Evolutionary conservation across 2,888 invertebrate species (phyloP).

Genomic region (Scotopteryx bipunctaria): DNA sequence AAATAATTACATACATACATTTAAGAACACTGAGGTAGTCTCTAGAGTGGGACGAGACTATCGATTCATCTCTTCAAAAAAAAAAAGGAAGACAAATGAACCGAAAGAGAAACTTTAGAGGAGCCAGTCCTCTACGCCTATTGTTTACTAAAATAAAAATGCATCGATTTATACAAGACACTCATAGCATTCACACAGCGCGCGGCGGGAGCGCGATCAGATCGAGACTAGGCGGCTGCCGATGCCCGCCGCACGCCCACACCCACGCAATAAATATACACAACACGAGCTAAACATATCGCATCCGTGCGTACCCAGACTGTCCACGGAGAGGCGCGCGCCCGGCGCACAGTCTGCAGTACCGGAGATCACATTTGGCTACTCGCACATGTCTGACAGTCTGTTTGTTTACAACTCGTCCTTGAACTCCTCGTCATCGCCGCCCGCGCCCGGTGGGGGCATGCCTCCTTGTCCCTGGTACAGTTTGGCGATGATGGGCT

Average conservation of each 20-base stretch:
- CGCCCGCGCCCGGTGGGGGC: constrained; percentile 89
- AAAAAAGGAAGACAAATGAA: constrained; percentile 45
- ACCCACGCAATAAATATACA: constrained; percentile 74
- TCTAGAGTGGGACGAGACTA: constrained; percentile 61
- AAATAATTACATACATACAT: constrained; percentile 76
- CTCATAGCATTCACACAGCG: constrained; percentile 40
- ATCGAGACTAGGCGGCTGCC: constrained; percentile 43
- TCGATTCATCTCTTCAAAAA: constrained; percentile 44
- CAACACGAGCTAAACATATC: constrained; percentile 68
- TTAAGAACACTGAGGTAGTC: constrained; percentile 74
- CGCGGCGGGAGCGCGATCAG: constrained; percentile 54
- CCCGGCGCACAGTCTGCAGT: constrained; percentile 46
- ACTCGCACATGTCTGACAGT: constrained; percentile 64
- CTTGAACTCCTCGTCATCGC: constrained; percentile 90
- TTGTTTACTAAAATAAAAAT: constrained; percentile 73
- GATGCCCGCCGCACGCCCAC: constrained; percentile 55
- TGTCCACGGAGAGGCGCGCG: constrained; percentile 42
- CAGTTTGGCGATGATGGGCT: constrained; percentile 98
- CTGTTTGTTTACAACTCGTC: constrained; percentile 89
- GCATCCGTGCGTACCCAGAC: constrained; percentile 58
- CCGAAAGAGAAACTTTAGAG: constrained; percentile 45
- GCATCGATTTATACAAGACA: constrained; percentile 69
- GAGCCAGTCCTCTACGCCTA: constrained; percentile 51
- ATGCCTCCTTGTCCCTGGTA: constrained; percentile 94
- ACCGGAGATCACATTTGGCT: constrained; percentile 73